Evolutionary conservation across 2,113 vertebrate species (phyloP).

Genomic region (Jacana jacana): DNA sequence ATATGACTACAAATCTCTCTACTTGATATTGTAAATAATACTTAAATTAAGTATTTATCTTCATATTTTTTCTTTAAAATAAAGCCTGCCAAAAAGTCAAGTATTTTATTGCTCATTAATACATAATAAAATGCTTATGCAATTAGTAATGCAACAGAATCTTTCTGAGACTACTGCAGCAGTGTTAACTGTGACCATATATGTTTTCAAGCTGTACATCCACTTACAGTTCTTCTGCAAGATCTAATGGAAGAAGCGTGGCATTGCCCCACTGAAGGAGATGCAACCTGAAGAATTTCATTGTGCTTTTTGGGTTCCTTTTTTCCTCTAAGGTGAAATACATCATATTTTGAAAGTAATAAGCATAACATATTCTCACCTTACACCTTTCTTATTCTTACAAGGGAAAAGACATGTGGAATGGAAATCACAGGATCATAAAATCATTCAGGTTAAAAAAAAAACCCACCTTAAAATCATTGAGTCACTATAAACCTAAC

Average conservation of each 20-base stretch:
- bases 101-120: not conserved
- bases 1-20: not conserved
- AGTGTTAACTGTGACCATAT: not conserved
- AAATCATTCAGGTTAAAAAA: not conserved
- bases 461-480: not conserved
- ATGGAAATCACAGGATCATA: not conserved
- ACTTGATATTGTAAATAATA: constrained; percentile 28
- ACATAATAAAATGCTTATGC: not conserved
- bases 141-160: not conserved
- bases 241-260: not conserved
- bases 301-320: not conserved
- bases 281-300: accelerated
- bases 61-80: constrained; percentile 1
- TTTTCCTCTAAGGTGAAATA: not conserved
- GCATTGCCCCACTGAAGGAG: not conserved
- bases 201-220: not conserved
- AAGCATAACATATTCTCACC: not conserved
- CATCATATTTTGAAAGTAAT: accelerated
- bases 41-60: constrained; percentile 17
- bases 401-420: accelerated
- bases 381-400: not conserved
- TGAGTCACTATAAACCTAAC: not conserved
- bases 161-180: not conserved
- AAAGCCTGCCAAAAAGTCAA: not conserved
- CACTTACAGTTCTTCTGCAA: not conserved